Base-by-base conservation (phyloP, 2,888 invertebrate genomes). In the Melolontha melolontha region DNA sequence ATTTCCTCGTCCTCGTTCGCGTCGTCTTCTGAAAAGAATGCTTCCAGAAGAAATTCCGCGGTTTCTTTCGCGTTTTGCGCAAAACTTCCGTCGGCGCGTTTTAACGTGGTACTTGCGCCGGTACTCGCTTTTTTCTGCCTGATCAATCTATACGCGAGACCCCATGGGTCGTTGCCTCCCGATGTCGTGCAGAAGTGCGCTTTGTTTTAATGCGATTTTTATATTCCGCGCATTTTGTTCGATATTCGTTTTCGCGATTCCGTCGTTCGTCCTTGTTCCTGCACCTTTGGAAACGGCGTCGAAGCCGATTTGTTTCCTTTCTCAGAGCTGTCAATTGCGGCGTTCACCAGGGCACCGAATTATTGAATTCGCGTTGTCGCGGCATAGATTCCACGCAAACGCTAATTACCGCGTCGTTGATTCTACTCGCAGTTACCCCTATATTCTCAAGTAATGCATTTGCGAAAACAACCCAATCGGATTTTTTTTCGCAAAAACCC, bases 291-390 rank as follows among this genome's bases (percentile, higher is more conserved):
- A 17, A 66, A 0, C n/a, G 12, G n/a, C 64, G 27, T 7, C 68
- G 51, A 7, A 57, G 49, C 7, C 44, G n/a, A 14, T 62, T 54
- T 0, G 41, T 39, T 7, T 64, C 52, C 10, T 17, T 11, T 8
- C 67, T 42, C 16, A 41, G 2, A 0, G 4, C 17, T 6, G 69
- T 68, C 1, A 71, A 29, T 27, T 71, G 39, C 12, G 41, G 41
- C n/a, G 71, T 68, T 64, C 72, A 70, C 70, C 70, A 72, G 0
- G 71, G 70, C 1, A 71, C 68, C 17, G 50, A 65, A 1, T 64
- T 57, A 2, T 44, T 47, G 59, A 50, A 50, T 8, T 2, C 8
- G 44, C 52, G 55, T 44, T 49, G 51, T 2, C 17, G 39, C 27
- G 68, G 64, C 66, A 71, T 68, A 0, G 66, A 66, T 6, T 1